phyloP scores from a whole-genome alignment of 2,888 invertebrate genomes.

The Ectemnius cavifrons region DNA sequence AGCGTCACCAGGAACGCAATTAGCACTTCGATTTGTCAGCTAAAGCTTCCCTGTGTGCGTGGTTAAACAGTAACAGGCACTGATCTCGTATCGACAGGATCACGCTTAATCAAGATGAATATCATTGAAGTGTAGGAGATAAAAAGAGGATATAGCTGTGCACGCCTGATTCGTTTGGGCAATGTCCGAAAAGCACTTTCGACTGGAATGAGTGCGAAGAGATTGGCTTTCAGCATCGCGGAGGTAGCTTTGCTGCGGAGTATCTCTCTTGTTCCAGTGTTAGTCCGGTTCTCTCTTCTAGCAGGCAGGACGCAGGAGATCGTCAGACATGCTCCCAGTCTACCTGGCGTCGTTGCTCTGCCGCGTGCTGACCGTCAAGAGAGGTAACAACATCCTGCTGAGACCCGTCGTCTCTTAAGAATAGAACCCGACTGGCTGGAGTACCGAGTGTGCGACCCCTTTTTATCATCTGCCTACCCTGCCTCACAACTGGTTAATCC shows the following conservation, averaged over 20 bases:
- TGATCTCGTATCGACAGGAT: no score
- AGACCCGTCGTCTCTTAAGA: no score
- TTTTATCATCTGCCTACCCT: no score
- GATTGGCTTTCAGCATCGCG: slow-evolving; percentile 58
- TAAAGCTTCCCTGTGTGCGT: slow-evolving; percentile 17
- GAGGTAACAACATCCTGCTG: slow-evolving; percentile 56
- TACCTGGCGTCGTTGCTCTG: slow-evolving; percentile 70
- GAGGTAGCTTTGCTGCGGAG: slow-evolving; percentile 63
- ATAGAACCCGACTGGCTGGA: no score
- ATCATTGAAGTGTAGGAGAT: no score
- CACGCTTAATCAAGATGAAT: no score
- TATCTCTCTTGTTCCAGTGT: slow-evolving; percentile 34
- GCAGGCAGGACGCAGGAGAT: not conserved
- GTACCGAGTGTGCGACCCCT: no score
- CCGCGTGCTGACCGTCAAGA: slow-evolving; percentile 66
- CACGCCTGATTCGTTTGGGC: no score
- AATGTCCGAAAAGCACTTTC: no score
- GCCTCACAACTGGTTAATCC: not conserved
- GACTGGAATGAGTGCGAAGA: slow-evolving; percentile 8
- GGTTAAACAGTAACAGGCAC: no score
- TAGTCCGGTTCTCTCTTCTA: slow-evolving; percentile 1
- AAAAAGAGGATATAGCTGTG: no score
- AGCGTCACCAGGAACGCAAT: slow-evolving; percentile 32
- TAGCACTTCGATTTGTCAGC: slow-evolving; percentile 29
- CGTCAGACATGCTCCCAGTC: slow-evolving; percentile 60